Base-by-base conservation (phyloP, 2,888 invertebrate species). In the Drosophila parthenogenetica region DNA sequence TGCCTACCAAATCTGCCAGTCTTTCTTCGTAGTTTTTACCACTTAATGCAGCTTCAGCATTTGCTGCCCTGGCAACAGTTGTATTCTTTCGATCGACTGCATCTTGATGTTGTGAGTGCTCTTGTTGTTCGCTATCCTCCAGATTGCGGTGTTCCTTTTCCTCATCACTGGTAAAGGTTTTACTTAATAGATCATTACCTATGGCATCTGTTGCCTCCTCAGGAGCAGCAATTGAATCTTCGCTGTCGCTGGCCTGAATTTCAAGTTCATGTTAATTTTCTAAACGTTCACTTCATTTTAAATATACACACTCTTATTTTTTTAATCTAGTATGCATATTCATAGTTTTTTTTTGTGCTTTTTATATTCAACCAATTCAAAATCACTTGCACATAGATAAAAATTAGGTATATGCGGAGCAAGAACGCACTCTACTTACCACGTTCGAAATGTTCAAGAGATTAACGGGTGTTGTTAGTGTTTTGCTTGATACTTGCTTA, bases 231-330 rank as follows among this genome's bases (percentile, higher is more conserved):
- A 71, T 76, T 42, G 81, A 84, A 69, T 89, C 87, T 74, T 91
- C 90, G 81, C 89, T 90, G 81, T 91, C 91, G 90, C 91, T 90
- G 67, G 85, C 91, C 91, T 91, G 90, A 79, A 89, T 90, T 78
- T 89, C 88, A 88, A 88, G 71, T 75, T 75, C 51, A 84, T 69
- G 77, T 87, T 81, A 81, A 73, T 74, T 77, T 66, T 51, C 62
- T 64, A 55, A 50, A 65, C 74, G 32, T 65, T 77, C 45, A 29
- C 37, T 57, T 39, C 25, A 49, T 14, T n/a, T 46, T 29, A 29
- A 29, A 42, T 40, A 61, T 62, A 39, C 65, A 74, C 71, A 68
- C 62, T 7, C 61, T 55, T 13, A 35, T 13, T 35, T 35, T 11
- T 53, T 68, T 54, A 51, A 32, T 74, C 55, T 59, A 43, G 22